These are phyloP conservation scores for Malthinus seriepunctatus DNA, from an alignment of 2,888 invertebrate species.

Conservation along the genomic window DNA sequence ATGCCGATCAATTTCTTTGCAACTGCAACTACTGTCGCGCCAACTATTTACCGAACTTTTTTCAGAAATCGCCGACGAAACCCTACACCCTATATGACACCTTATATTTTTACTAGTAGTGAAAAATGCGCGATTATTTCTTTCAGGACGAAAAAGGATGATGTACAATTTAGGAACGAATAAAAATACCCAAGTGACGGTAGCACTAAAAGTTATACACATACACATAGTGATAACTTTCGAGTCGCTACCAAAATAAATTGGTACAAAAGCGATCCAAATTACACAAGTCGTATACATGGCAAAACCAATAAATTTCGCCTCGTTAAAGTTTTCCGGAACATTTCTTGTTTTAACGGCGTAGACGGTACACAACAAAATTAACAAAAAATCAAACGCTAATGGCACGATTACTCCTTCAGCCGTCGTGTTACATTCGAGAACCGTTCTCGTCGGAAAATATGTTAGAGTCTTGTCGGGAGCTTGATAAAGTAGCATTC, in stretches of 20 bases:
- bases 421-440: conserved; percentile 66
- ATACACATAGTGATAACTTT: conserved; percentile 64
- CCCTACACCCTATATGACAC: conserved; percentile 66
- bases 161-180: conserved; percentile 80
- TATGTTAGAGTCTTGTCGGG: conserved; percentile 61
- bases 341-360: conserved; percentile 78
- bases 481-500: conserved; percentile 64
- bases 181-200: conserved; percentile 71
- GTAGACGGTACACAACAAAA: conserved; percentile 74
- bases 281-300: conserved; percentile 81
- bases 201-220: conserved; percentile 73
- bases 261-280: conserved; percentile 78
- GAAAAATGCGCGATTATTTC: conserved; percentile 75
- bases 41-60: conserved; percentile 50
- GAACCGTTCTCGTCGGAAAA: conserved; percentile 58
- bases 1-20: conserved; percentile 29
- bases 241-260: conserved; percentile 72
- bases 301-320: conserved; percentile 75
- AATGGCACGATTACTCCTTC: conserved; percentile 66
- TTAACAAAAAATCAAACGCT: conserved; percentile 71
- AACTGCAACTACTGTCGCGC: conserved; percentile 41
- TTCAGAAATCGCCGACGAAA: conserved; percentile 54
- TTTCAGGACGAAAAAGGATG: conserved; percentile 73
- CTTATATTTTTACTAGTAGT: conserved; percentile 73
- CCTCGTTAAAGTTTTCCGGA: conserved; percentile 83